Conservation (phyloP, 2,113 vertebrate species). For the Leptobrachium leishanense region DNA sequence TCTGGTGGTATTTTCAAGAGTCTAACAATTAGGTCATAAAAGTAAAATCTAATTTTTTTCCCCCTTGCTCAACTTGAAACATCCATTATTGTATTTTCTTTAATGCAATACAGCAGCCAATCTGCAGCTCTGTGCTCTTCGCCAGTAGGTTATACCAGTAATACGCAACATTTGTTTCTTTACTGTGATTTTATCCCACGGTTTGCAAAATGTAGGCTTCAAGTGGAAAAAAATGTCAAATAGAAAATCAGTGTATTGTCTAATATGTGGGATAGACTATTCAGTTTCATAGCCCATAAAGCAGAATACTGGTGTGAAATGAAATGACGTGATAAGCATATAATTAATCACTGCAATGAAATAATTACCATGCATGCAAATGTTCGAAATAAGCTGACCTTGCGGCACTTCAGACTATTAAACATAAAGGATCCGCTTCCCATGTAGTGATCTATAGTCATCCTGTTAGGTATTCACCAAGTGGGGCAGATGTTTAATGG, state of each 20-base stretch:
- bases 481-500: no score
- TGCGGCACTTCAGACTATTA: neutral
- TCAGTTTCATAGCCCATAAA: conserved; percentile 55
- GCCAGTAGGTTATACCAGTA: conserved; percentile 12
- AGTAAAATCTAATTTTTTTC: no score
- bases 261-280: conserved; percentile 17
- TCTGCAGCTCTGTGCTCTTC: no score
- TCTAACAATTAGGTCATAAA: no score
- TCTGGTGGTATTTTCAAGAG: no score
- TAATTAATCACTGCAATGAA: conserved; percentile 33
- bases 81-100: no score
- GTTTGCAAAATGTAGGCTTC: neutral
- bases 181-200: conserved; percentile 33
- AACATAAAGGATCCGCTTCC: no score
- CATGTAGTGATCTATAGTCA: no score
- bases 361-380: conserved; percentile 9
- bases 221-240: neutral
- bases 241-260: neutral
- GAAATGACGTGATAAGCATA: conserved; percentile 36
- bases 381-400: neutral
- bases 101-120: no score
- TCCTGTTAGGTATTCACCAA: no score
- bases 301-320: conserved; percentile 53
- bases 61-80: no score
- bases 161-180: conserved; percentile 4